Evolutionary conservation across 2,797 vertebrate genomes (phyloP), one percentile per base, ranked within the genome.

Genomic region (Peromyscus attwateri): DNA sequence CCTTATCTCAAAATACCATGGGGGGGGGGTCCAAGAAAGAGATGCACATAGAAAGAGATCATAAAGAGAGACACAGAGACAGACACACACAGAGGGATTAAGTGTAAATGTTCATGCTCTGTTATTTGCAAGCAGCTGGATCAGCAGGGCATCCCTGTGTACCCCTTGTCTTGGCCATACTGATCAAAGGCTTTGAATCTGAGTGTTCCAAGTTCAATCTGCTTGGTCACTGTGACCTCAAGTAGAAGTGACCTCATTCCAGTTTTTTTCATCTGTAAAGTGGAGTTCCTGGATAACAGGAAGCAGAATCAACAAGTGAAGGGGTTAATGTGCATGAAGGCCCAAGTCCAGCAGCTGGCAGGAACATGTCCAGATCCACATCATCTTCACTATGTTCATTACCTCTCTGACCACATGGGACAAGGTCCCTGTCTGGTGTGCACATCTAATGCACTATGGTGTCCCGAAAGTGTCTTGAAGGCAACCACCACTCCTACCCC

Each of bases 311-410:
- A 19, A 57, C 13, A 6, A 12, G 9, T 0, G 19, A 7, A 43
- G 2, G 71, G 8, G 27, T 12, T 14, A 19, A 1, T 1, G 12
- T 12, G 1, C 0, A 1, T 1, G 23, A 34, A 31, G 27, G 0
- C 21, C 1, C 0, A 19, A 85, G 66, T 0, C 2, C 0, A 1
- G 37, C 0, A 2, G 62, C 70, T 64, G 80, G 70, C 40, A 27
- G 49, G 34, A 34, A 13, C 14, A 2, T 3, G 2, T 1, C 2
- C 17, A 17, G 75, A 10, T 23, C 55, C 10, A 2, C 8, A 13
- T 12, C 16, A 3, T 31, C 43, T 17, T 77, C 16, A 0, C 4
- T 0, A 0, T 46, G 76, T 1, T 43, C 1, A 3, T 57, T 9
- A 4, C 40, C 79, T 88, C 73, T 25, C 40, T 55, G 89, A 29